phyloP scores from a whole-genome alignment of 2,113 vertebrate genomes.

The Ochotona curzoniae region DNA sequence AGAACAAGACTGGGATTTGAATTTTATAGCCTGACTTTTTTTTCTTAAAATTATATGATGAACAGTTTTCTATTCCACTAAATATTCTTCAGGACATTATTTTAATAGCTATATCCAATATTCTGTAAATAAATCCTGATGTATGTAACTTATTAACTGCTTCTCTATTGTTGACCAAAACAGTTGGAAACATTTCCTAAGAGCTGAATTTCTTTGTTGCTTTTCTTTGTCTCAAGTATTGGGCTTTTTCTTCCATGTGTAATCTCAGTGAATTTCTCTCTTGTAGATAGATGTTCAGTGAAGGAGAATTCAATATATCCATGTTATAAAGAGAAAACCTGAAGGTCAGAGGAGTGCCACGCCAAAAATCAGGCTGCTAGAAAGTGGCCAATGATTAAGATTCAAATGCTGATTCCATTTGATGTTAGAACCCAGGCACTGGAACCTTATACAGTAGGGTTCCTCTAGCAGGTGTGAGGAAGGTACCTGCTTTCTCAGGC shows the following conservation, averaged over 20 bases:
- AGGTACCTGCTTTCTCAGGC: not conserved
- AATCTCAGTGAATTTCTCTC: constrained; percentile 29
- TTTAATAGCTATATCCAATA: constrained; percentile 58
- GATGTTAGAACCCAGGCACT: not conserved
- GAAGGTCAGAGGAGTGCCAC: not conserved
- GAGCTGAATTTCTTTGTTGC: constrained; percentile 25
- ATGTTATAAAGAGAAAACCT: not conserved
- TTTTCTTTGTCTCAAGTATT: not conserved
- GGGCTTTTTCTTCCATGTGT: not conserved
- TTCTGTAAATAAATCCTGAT: constrained; percentile 74
- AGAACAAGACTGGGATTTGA: constrained; percentile 50
- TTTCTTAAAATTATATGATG: constrained; percentile 75
- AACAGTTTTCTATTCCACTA: constrained; percentile 78
- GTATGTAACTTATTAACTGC: constrained; percentile 56
- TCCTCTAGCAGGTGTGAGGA: not conserved
- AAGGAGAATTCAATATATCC: not conserved
- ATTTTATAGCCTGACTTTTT: constrained; percentile 68
- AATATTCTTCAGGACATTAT: constrained; percentile 77
- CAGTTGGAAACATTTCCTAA: not conserved
- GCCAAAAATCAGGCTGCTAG: not conserved
- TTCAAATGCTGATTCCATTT: not conserved
- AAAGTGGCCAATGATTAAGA: not conserved
- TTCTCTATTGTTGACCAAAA: constrained; percentile 52
- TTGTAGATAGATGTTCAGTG: not conserved
- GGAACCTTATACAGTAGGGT: not conserved